These are phyloP conservation scores for Gonocerus acuteangulatus DNA, from an alignment of 2,888 invertebrate genomes.

Conservation along the genomic window DNA sequence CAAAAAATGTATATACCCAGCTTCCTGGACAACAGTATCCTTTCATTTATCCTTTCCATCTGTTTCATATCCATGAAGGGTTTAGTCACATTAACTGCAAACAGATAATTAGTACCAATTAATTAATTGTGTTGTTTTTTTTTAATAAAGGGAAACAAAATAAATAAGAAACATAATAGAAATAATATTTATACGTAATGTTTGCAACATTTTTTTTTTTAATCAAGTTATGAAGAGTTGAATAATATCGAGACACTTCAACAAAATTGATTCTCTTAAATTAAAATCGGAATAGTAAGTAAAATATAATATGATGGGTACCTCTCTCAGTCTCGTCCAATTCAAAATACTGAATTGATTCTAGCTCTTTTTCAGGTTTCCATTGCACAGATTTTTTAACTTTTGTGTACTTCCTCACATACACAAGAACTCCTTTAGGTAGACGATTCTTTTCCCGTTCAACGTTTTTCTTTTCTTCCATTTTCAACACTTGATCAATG, in stretches of 20 bases:
- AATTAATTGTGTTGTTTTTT: too few species aligned
- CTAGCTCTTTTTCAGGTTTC: constrained; percentile 70
- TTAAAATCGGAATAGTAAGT: too few species aligned
- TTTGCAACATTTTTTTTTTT: too few species aligned
- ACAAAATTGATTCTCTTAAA: too few species aligned
- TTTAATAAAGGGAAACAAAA: too few species aligned
- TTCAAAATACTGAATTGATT: constrained; percentile 82
- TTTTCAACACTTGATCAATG: constrained; percentile 36
- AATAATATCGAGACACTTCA: too few species aligned
- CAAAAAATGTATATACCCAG: constrained; percentile 48
- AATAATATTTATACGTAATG: too few species aligned
- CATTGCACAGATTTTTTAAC: constrained; percentile 71
- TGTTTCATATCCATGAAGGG: constrained; percentile 86
- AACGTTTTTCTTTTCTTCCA: constrained; percentile 37
- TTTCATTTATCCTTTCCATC: constrained; percentile 78
- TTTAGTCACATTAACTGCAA: constrained; percentile 77
- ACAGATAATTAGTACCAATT: neutral
- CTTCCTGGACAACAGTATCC: constrained; percentile 68
- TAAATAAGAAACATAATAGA: too few species aligned
- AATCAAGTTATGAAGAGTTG: too few species aligned
- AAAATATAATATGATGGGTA: too few species aligned
- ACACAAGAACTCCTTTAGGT: constrained; percentile 38
- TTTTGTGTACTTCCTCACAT: constrained; percentile 48
- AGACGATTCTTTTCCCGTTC: constrained; percentile 39
- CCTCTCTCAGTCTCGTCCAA: constrained; percentile 86